Percentiles rank a stretch among this genome's conserved stretches.
Conservation (phyloP, 1,140 invertebrate species). For the Diachasmimorpha longicaudata region DNA sequence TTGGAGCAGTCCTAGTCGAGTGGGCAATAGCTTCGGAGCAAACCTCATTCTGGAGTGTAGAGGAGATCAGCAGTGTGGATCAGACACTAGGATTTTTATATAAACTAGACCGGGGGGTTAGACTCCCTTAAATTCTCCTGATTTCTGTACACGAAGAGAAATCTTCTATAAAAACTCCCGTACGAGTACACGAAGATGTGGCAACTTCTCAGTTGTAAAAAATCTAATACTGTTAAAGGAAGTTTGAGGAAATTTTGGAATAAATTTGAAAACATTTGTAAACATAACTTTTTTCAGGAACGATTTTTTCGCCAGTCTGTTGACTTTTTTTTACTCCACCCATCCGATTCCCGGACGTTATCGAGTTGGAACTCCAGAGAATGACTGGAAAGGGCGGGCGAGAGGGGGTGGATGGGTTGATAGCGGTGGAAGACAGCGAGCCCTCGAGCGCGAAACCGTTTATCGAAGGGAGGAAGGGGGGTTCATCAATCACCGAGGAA, state of each 20-base stretch:
- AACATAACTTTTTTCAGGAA: conserved; percentile 18
- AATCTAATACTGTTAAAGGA: too few relatives aligned
- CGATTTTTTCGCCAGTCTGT: conserved; percentile 10
- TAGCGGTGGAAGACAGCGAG: conserved; percentile 23
- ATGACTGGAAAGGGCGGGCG: not conserved
- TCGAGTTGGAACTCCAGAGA: conserved; percentile 25
- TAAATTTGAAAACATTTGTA: too few relatives aligned
- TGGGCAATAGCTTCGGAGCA: conserved; percentile 54
- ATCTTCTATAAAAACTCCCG: too few relatives aligned
- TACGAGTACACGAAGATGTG: too few relatives aligned
- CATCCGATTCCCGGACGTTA: conserved; percentile 33
- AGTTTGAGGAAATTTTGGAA: too few relatives aligned
- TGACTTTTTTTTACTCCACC: not conserved
- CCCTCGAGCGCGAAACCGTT: conserved; percentile 37
- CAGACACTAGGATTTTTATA: conserved; percentile 28
- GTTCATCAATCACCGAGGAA: conserved; percentile 52
- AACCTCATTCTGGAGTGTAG: not conserved
- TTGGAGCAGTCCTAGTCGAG: conserved; percentile 36
- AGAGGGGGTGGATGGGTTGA: not conserved
- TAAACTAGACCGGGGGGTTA: conserved; percentile 24
- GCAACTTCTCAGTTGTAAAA: too few relatives aligned
- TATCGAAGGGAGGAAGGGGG: conserved; percentile 38
- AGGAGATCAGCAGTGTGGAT: not conserved
- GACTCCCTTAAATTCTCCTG: conserved; percentile 21
- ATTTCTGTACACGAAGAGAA: not conserved